Conservation (phyloP, 1,140 invertebrate genomes). For the Drosophila tristis region DNA sequence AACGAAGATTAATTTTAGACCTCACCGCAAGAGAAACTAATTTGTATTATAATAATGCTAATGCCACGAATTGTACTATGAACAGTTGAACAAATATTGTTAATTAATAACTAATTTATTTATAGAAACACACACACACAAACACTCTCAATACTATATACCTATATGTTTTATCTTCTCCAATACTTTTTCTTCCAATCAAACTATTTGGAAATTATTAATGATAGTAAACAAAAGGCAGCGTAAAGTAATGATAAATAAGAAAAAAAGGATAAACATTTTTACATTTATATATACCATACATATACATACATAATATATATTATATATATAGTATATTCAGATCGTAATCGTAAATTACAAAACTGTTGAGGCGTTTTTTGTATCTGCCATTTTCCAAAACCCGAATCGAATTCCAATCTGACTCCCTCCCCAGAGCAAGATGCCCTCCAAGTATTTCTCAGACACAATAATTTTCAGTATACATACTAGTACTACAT, state of each 20-base stretch:
- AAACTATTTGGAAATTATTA: conserved; percentile 42
- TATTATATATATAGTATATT: conserved; percentile 23
- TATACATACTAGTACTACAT: conserved; percentile 12
- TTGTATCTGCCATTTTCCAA: conserved; percentile 50
- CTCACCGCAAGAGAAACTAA: conserved; percentile 20
- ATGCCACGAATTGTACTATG: conserved; percentile 63
- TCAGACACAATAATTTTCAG: conserved; percentile 13
- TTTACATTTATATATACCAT: conserved; percentile 66
- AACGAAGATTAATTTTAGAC: conserved; percentile 47
- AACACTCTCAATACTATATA: conserved; percentile 36
- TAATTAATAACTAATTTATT: conserved; percentile 78
- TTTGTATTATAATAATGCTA: conserved; percentile 51
- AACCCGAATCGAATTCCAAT: conserved; percentile 25
- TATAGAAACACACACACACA: conserved; percentile 33
- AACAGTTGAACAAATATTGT: conserved; percentile 60
- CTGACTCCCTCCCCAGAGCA: conserved; percentile 32
- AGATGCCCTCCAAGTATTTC: conserved; percentile 65
- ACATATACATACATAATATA: conserved; percentile 44
- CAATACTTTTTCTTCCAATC: conserved; percentile 57
- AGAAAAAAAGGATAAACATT: conserved; percentile 37
- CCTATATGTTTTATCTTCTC: conserved; percentile 56
- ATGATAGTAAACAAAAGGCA: conserved; percentile 42
- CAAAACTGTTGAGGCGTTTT: conserved; percentile 34
- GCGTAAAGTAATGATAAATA: conserved; percentile 38
- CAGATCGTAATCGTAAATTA: conserved; percentile 20